Conservation (phyloP, 2,888 invertebrate species). For the Agrilus cyanescens region DNA sequence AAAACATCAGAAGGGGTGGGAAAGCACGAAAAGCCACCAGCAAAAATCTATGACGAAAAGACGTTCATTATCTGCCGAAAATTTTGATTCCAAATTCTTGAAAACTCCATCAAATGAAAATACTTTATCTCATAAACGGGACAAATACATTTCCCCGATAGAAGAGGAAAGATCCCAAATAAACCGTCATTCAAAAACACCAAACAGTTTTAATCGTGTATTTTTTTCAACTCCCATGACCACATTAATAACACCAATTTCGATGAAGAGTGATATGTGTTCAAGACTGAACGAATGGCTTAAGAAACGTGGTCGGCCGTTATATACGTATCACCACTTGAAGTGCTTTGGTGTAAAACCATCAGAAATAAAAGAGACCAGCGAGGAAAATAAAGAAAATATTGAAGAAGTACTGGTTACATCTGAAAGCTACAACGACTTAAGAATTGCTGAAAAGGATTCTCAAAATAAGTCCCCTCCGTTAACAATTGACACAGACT, state of each 20-base stretch:
- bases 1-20: slow-evolving; percentile 8
- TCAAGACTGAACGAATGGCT: slow-evolving; percentile 41
- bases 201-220: slow-evolving; percentile 27
- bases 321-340: slow-evolving; percentile 40
- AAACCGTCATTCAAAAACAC: slow-evolving; percentile 32
- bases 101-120: no score
- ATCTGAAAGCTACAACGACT: slow-evolving; percentile 24
- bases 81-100: no score
- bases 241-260: slow-evolving; percentile 23
- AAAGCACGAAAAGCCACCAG: not conserved
- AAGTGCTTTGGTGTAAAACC: slow-evolving; percentile 36
- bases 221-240: slow-evolving; percentile 25
- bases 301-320: slow-evolving; percentile 38
- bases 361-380: slow-evolving; percentile 13
- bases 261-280: slow-evolving; percentile 29
- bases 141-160: no score
- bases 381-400: slow-evolving; percentile 44
- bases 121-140: no score
- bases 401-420: slow-evolving; percentile 33
- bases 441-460: slow-evolving; percentile 16
- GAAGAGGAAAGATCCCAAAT: slow-evolving; percentile 28
- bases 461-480: slow-evolving; percentile 25
- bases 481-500: slow-evolving; percentile 19
- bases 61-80: no score
- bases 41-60: no score